Base-by-base conservation (phyloP, 2,888 invertebrate genomes). In the Endotricha flammealis region DNA sequence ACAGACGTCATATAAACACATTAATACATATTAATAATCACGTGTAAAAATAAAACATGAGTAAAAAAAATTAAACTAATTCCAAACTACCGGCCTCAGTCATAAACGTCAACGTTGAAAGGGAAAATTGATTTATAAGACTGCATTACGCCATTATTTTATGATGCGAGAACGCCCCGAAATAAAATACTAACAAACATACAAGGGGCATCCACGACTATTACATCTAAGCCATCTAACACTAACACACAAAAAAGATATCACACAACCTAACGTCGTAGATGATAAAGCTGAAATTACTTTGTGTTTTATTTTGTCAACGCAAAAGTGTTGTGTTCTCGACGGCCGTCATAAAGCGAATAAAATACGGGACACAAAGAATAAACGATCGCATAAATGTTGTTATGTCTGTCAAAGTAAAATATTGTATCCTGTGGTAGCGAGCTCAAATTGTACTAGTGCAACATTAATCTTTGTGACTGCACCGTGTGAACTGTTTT, bases 311-410 rank as follows among this genome's bases (percentile, higher is more conserved):
- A 29, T 42, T 49, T 44, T 34, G 24, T 35, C 24, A 32, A 40
- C 45, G 45, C 45, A 36, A 49, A 30, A 42, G 50, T 41, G 47
- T 59, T 44, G 48, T n/a, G 41, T 67, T 62, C 71, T 63, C 51
- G 56, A 60, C 58, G 72, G 67, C 76, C 80, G 82, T 86, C 85
- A 85, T 85, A 85, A 85, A 86, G 80, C 81, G 81, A 82, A 85
- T 85, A 86, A 86, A 85, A 85, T 85, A 86, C 82, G 83, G 75
- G 78, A 76, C 82, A 81, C 83, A 82, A 86, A 85, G 85, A 85
- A 85, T 85, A 83, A 86, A 80, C 78, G 85, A 68, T 83, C 77
- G 81, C 79, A 79, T 85, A 85, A 83, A 79, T 77, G 80, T 73
- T 83, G 82, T 83, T 82, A 82, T 77, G 82, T 83, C 86, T 85